Percentiles rank a stretch among this genome's conserved stretches.
phyloP scores from a whole-genome alignment of 1,140 invertebrate species.

The Neodiprion virginianus region DNA sequence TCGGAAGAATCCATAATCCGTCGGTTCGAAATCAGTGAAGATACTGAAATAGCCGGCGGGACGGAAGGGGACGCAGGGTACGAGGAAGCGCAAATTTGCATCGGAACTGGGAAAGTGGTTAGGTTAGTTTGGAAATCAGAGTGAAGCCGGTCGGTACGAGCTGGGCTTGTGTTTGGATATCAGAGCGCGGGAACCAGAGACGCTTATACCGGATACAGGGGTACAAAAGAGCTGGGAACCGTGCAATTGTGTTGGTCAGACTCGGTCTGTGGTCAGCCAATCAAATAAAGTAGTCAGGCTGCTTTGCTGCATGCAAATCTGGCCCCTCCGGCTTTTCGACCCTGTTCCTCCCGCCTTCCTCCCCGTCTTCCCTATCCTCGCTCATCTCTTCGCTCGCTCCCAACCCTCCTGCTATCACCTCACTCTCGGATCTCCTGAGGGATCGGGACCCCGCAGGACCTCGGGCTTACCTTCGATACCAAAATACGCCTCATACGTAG shows the following conservation, averaged over 20 bases:
- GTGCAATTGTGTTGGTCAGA: conserved; percentile 6
- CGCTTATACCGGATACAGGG: background rate
- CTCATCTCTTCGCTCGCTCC: conserved; percentile 1
- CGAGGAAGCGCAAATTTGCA: no score
- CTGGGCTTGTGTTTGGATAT: background rate
- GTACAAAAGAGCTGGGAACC: background rate
- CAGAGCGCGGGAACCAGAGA: background rate
- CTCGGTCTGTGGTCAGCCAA: conserved; percentile 40
- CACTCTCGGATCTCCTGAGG: conserved; percentile 13
- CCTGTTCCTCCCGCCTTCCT: background rate
- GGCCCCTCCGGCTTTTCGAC: conserved; percentile 38
- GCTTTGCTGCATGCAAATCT: conserved; percentile 50
- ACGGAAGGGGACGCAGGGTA: no score
- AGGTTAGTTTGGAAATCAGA: conserved; percentile 1
- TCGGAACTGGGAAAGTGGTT: background rate
- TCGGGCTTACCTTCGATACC: conserved; percentile 25
- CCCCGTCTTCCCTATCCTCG: conserved; percentile 23
- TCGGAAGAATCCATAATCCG: no score
- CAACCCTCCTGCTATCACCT: conserved; percentile 12
- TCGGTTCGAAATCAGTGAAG: no score
- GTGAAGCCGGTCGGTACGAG: background rate
- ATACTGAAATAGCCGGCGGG: no score
- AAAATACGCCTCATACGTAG: background rate
- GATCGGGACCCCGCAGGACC: conserved; percentile 23
- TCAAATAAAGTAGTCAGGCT: conserved; percentile 51